Conservation (phyloP, 2,797 vertebrate species). For the Amazona ochrocephala region DNA sequence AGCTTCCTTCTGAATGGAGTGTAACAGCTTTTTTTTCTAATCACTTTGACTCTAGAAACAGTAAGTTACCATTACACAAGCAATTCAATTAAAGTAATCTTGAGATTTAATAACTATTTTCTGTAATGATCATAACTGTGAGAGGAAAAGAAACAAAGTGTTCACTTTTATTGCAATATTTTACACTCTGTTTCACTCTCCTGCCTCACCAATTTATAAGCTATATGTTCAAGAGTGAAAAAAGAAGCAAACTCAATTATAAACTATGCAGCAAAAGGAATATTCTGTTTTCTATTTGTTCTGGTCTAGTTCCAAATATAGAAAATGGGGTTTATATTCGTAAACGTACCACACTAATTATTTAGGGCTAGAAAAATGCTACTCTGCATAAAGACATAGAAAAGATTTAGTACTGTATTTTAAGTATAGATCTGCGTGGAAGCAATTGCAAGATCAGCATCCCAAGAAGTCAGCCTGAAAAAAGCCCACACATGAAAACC, state of each 20-base stretch:
- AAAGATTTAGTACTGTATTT: background rate
- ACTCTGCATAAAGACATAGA: background rate
- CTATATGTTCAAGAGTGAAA: background rate
- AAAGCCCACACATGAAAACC: background rate
- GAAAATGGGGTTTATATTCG: background rate
- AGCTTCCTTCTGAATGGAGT: background rate
- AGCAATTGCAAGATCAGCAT: background rate
- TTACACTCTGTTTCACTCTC: constrained; percentile 49
- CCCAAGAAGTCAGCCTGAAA: background rate
- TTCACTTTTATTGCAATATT: constrained; percentile 44
- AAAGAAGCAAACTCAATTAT: constrained; percentile 45
- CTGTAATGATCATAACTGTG: constrained; percentile 47
- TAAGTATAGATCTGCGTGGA: background rate
- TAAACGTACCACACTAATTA: background rate
- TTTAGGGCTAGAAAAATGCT: background rate
- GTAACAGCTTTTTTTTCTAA: background rate
- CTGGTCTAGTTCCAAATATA: constrained; percentile 10
- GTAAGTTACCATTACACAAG: constrained; percentile 17
- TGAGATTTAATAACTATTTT: constrained; percentile 65
- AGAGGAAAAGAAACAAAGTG: constrained; percentile 23
- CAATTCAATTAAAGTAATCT: constrained; percentile 61
- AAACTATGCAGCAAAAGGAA: background rate
- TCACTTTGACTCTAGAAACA: background rate
- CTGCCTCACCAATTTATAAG: constrained; percentile 51
- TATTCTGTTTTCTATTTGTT: constrained; percentile 42